These are phyloP conservation scores for Ricordea florida DNA, from an alignment of 92 coral and sea anemone species.

Conservation along the genomic window DNA sequence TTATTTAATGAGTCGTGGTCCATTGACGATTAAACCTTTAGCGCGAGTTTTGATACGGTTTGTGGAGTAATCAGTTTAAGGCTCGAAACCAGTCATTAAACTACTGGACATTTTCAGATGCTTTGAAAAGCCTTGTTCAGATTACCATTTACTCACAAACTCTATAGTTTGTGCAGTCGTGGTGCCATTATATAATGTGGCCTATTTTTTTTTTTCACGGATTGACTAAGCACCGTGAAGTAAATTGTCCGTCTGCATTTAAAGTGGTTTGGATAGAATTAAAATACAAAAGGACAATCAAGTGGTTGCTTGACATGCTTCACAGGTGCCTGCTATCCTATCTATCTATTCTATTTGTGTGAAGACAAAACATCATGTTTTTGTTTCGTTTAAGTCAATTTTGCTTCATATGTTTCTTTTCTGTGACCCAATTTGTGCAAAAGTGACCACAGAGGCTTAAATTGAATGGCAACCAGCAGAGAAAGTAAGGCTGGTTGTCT, in stretches of 20 bases:
- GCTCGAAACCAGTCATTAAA: constrained; percentile 32
- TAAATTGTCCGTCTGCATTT: constrained; percentile 13
- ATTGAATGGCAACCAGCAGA: too few relatives aligned
- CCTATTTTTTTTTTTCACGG: neutral
- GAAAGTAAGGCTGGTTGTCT: too few relatives aligned
- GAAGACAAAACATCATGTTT: too few relatives aligned
- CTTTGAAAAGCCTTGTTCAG: neutral
- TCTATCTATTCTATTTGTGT: too few relatives aligned
- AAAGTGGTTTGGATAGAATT: neutral
- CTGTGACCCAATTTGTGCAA: too few relatives aligned
- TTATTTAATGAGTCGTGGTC: neutral
- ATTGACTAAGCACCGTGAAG: neutral
- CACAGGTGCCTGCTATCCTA: too few relatives aligned
- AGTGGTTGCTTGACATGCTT: neutral
- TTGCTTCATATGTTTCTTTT: too few relatives aligned
- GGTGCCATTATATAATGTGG: too few relatives aligned
- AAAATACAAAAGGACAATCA: neutral
- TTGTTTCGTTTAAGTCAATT: too few relatives aligned
- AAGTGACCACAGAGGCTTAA: too few relatives aligned
- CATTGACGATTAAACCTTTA: neutral
- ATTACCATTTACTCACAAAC: too few relatives aligned
- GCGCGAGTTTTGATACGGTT: neutral
- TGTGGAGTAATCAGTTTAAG: constrained; percentile 34
- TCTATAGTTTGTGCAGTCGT: too few relatives aligned
- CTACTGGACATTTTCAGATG: neutral